Base-by-base conservation (phyloP, 2,113 vertebrate genomes). In the Lagopus muta region DNA sequence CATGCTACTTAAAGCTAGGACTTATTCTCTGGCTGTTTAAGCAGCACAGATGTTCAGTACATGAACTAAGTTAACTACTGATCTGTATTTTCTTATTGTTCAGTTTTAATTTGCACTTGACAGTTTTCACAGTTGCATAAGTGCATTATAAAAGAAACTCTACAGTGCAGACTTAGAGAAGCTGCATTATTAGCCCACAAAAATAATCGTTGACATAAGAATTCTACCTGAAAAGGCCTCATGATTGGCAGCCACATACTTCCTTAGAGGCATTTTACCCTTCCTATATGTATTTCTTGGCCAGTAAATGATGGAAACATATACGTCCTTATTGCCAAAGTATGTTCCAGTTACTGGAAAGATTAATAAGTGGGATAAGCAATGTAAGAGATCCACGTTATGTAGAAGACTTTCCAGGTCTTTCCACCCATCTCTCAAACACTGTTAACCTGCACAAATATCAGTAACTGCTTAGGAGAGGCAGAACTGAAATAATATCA, bases 271-370 rank as follows among this genome's bases (percentile, higher is more conserved):
- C 65, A 84, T 91, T 91, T 95, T 45, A 90, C 57, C 57, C 88
- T 97, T 94, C 62, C 90, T 94, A 90, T 96, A 96, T 91, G 93
- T 96, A 93, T 91, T 90, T 91, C 69, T 92, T 95, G 92, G 94
- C 91, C 72, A 88, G 82, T 75, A 86, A 92, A 61, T 27, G 89
- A 95, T 94, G 94, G 93, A 95, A 96, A 96, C 47, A 77, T 91
- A 74, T 92, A 96, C 64, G 36, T 85, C 64, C 60, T 82, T 89
- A 80, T 71, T 95, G 92, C 95, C 91, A 96, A 96, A 88, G 47
- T 88, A 96, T 86, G 91, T 91, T 94, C 79, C 82, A 95, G 64
- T 95, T 96, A 93, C 89, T 96, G 92, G 85, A 94, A 93, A 89
- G 82, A 88, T 70, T 40, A 91, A 3, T 86, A 93, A 71, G 52